A percentile compares a stretch with the other conserved stretches of the same genome.
These are phyloP conservation scores for Trichechus manatus DNA, from an alignment of 2,113 vertebrate genomes.

Conservation along the genomic window DNA sequence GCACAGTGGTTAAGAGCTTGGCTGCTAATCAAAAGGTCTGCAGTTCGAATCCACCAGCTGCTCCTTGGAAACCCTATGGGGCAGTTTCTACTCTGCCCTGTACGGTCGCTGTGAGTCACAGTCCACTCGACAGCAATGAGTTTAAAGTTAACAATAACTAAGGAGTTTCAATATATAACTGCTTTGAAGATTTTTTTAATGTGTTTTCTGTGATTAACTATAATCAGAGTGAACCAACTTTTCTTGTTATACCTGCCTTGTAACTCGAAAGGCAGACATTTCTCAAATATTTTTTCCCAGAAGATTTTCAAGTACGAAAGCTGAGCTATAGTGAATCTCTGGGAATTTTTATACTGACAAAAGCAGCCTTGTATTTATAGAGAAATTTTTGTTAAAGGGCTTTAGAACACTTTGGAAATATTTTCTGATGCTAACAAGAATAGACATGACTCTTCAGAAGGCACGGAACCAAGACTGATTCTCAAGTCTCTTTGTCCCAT, in stretches of 20 bases:
- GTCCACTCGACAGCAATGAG: too few relatives aligned
- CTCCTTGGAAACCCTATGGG: too few relatives aligned
- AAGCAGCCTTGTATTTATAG: constrained; percentile 52
- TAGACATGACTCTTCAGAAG: not conserved
- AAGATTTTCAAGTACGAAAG: constrained; percentile 60
- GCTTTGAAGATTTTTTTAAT: not conserved
- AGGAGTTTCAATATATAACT: not conserved
- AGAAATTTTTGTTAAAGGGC: constrained; percentile 20
- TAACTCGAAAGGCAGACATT: constrained; percentile 49
- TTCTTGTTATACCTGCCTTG: not conserved
- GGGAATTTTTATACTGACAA: constrained; percentile 58
- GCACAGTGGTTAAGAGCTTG: too few relatives aligned
- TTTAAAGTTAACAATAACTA: not conserved
- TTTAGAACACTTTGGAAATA: constrained; percentile 33
- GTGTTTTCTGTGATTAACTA: not conserved
- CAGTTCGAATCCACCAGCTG: too few relatives aligned
- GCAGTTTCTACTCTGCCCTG: too few relatives aligned
- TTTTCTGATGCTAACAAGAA: constrained; percentile 57
- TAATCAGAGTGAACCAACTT: not conserved
- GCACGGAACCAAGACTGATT: not conserved
- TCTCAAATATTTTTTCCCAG: not conserved
- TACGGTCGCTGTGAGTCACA: too few relatives aligned
- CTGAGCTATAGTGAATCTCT: constrained; percentile 41
- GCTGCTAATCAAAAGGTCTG: too few relatives aligned
- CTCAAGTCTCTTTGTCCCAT: constrained; percentile 14